These are phyloP conservation scores for Lasioglossum baleicum DNA, from an alignment of 1,140 invertebrate genomes.

Conservation along the genomic window DNA sequence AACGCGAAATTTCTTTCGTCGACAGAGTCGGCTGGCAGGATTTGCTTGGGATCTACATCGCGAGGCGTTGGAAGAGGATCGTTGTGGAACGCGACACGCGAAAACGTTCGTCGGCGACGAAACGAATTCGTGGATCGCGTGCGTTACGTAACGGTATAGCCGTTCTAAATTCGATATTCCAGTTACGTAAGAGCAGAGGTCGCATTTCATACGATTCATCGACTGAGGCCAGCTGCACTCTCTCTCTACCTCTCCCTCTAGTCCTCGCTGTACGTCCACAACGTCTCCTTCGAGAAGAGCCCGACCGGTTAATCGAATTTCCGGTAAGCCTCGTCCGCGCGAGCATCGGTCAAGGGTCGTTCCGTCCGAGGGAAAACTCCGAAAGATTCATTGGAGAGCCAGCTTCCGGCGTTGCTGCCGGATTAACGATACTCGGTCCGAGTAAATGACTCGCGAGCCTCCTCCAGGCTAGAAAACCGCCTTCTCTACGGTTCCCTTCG, in stretches of 20 bases:
- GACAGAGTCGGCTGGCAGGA: no score
- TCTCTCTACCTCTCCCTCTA: no score
- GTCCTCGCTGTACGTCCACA: not conserved
- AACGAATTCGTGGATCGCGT: not conserved
- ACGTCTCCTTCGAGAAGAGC: not conserved
- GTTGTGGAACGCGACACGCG: no score
- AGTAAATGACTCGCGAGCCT: no score
- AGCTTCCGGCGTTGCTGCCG: slow-evolving; percentile 43
- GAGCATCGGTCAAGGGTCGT: slow-evolving; percentile 4
- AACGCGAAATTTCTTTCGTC: no score
- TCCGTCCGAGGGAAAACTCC: slow-evolving; percentile 10
- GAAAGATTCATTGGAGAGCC: slow-evolving; percentile 41
- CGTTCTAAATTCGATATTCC: slow-evolving; percentile 10
- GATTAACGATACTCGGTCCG: slow-evolving; percentile 37
- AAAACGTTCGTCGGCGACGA: no score
- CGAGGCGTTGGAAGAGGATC: no score
- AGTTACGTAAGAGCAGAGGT: slow-evolving; percentile 6
- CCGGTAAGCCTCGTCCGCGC: slow-evolving; percentile 14
- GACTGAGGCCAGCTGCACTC: not conserved
- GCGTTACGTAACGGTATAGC: not conserved
- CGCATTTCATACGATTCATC: slow-evolving; percentile 11
- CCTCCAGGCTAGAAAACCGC: no score
- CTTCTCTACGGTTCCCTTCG: no score
- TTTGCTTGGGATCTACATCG: no score
- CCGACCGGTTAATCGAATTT: slow-evolving; percentile 49